A percentile compares a stretch with the other conserved stretches of the same genome.
Conservation (phyloP, 2,888 invertebrate species). For the Sarcophaga subvicina region DNA sequence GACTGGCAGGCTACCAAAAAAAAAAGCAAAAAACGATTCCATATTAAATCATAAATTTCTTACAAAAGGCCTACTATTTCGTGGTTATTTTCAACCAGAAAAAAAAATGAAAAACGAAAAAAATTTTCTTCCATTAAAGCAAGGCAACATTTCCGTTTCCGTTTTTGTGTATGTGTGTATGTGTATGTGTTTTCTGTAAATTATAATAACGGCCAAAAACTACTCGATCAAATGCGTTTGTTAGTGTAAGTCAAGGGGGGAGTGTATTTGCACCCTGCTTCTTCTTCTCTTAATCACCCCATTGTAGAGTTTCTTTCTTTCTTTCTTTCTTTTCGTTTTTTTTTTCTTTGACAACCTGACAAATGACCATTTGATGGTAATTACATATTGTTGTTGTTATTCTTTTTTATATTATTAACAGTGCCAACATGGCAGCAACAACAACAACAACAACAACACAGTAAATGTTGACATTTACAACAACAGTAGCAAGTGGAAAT, state of each 20-base stretch:
- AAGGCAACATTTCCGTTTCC: slow-evolving; percentile 63
- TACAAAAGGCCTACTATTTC: neutral
- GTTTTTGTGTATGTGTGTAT: slow-evolving; percentile 2
- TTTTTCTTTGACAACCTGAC: slow-evolving; percentile 63
- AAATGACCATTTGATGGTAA: slow-evolving; percentile 68
- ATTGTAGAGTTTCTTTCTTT: neutral
- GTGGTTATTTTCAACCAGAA: neutral
- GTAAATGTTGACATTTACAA: too few relatives aligned
- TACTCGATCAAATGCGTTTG: slow-evolving; percentile 27
- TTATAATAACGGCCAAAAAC: slow-evolving; percentile 33
- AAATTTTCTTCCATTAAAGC: slow-evolving; percentile 24
- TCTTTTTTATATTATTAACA: slow-evolving; percentile 31
- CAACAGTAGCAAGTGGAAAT: too few relatives aligned
- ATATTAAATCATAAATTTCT: slow-evolving; percentile 29
- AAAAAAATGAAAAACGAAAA: neutral
- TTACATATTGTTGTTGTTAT: slow-evolving; percentile 53
- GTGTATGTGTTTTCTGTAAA: neutral
- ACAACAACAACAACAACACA: slow-evolving; percentile 3
- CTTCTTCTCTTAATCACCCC: neutral
- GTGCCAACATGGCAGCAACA: slow-evolving; percentile 50
- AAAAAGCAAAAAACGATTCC: neutral
- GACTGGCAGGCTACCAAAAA: slow-evolving; percentile 44
- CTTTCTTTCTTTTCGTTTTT: neutral
- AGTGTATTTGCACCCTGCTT: too few relatives aligned
- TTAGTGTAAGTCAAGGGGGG: neutral